Evolutionary conservation across 2,888 invertebrate species (phyloP), one percentile per base, ranked within the genome.

Genomic region (Drosophila antonietae): DNA sequence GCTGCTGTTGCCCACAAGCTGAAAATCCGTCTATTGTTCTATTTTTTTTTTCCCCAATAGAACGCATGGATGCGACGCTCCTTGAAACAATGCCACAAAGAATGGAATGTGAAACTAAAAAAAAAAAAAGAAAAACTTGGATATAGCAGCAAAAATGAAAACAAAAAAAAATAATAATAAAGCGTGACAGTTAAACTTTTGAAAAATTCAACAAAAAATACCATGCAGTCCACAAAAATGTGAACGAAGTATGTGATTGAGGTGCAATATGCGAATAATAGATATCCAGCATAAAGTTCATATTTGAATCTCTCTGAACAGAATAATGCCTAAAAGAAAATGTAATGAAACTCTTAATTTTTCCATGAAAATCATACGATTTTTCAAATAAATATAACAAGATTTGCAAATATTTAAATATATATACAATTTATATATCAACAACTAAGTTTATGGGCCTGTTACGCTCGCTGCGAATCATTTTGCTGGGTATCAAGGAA

Each of bases 141-240:
- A 57, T 15, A 57, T 23, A 61, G 44, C 33, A 12, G 44, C 28
- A 62, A 44, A 46, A 75, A 57, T 58, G 60, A 63, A 47, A 69
- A 58, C 23, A 56, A 58, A 33, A 68, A 33, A 68, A 68, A 58
- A 33, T 28, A 68, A 72, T 44, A 71, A 65, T 64, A 72, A 55
- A 64, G 67, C 70, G 68, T 70, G 88, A 83, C 88, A 88, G 88
- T 83, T 82, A 83, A 85, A 70, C 73, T 71, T 75, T 78, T 80
- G 70, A 75, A 67, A 86, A 83, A 80, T 66, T 65, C 53, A 65
- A 75, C 72, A 69, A 79, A 75, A 78, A 75, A 70, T 68, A 68
- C 67, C 72, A 70, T 55, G 57, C 47, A 63, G 44, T 23, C 44
- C 44, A 46, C 39, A 66, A 47, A 62, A 62, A 47, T 49, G 12